Evolutionary conservation across 1,140 invertebrate genomes (phyloP).

Genomic region (Scaptodrosophila lebanonensis): DNA sequence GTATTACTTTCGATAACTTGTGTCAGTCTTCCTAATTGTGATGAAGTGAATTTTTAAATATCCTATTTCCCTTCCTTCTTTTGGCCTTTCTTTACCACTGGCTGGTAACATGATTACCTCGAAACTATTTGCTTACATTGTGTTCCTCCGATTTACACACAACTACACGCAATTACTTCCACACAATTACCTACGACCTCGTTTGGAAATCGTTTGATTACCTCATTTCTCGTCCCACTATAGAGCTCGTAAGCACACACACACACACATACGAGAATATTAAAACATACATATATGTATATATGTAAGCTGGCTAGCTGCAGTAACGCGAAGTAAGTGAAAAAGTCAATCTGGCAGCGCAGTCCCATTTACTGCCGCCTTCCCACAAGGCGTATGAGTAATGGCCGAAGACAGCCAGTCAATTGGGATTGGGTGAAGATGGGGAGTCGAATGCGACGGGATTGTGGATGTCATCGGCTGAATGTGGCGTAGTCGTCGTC

Average conservation of each 20-base stretch:
- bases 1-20: too few relatives aligned
- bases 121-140: slow-evolving; percentile 22
- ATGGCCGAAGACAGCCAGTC: slow-evolving; percentile 41
- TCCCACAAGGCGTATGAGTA: slow-evolving; percentile 67
- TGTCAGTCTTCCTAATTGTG: too few relatives aligned
- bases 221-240: slow-evolving; percentile 44
- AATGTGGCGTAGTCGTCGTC: slow-evolving; percentile 38
- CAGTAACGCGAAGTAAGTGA: slow-evolving; percentile 29
- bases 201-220: slow-evolving; percentile 44
- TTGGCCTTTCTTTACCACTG: slow-evolving; percentile 16
- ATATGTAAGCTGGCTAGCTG: slow-evolving; percentile 2
- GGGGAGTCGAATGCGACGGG: neutral
- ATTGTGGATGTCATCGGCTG: slow-evolving; percentile 47
- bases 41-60: too few relatives aligned
- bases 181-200: slow-evolving; percentile 40
- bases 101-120: slow-evolving; percentile 13
- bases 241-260: neutral
- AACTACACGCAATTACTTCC: slow-evolving; percentile 38
- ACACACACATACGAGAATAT: too few relatives aligned
- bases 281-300: too few relatives aligned
- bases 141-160: too few relatives aligned
- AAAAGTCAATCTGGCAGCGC: slow-evolving; percentile 37
- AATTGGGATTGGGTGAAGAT: neutral
- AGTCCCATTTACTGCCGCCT: slow-evolving; percentile 40
- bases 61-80: too few relatives aligned